phyloP scores from a whole-genome alignment of 2,888 invertebrate species.

The Pilophorus perplexus region DNA sequence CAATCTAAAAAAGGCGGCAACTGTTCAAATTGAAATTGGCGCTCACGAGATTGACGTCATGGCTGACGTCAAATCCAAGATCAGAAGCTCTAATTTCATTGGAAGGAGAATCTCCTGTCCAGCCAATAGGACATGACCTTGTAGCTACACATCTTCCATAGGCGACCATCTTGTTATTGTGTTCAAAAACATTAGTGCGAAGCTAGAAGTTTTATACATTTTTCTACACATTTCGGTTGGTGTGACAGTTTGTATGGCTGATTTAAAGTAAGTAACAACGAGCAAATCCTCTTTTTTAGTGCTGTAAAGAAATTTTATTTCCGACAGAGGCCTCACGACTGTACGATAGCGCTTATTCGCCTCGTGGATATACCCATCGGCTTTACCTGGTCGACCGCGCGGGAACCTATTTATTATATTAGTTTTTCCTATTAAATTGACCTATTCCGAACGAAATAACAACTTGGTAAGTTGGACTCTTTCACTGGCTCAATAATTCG shows the following conservation, averaged over 20 bases:
- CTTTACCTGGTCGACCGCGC: conserved; percentile 27
- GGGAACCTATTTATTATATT: conserved; percentile 20
- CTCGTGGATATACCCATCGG: conserved; percentile 18
- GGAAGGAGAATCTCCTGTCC: not conserved
- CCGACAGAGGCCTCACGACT: too few relatives aligned
- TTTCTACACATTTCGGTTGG: conserved; percentile 43
- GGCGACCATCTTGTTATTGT: conserved; percentile 48
- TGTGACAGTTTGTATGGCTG: conserved; percentile 42
- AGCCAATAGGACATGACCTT: conserved; percentile 2
- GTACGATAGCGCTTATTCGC: too few relatives aligned
- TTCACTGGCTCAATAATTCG: too few relatives aligned
- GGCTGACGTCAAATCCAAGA: not conserved
- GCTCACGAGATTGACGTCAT: conserved; percentile 21
- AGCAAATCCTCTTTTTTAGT: too few relatives aligned
- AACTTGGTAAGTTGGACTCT: too few relatives aligned
- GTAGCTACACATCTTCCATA: not conserved
- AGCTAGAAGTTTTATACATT: conserved; percentile 46
- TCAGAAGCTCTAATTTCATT: not conserved
- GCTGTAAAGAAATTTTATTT: too few relatives aligned
- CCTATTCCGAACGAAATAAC: too few relatives aligned
- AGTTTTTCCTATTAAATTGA: too few relatives aligned
- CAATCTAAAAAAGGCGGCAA: not conserved
- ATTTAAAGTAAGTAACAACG: conserved; percentile 45
- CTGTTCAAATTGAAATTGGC: conserved; percentile 15
- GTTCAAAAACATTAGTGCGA: conserved; percentile 48